Percentiles rank a stretch among this genome's conserved stretches.
These are phyloP conservation scores for Lagocephalus sceleratus DNA, from an alignment of 2,797 vertebrate species.

Conservation along the genomic window DNA sequence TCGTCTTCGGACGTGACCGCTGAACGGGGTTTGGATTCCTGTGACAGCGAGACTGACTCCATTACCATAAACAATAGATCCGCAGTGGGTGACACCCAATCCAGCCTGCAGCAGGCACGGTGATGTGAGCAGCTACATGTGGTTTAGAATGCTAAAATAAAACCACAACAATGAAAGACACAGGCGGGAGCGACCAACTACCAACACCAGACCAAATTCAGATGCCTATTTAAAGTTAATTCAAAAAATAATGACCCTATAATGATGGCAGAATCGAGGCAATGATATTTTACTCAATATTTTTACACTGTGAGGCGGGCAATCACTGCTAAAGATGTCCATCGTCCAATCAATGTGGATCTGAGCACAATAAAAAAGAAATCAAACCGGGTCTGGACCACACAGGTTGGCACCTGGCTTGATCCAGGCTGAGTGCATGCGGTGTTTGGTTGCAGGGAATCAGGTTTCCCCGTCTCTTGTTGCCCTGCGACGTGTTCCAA, in stretches of 20 bases:
- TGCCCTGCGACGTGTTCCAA: too few relatives aligned
- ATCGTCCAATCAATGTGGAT: slow-evolving; percentile 38
- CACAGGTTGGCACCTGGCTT: slow-evolving; percentile 48
- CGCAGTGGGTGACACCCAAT: slow-evolving; percentile 59
- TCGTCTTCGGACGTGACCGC: slow-evolving; percentile 23
- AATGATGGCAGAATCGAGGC: too few relatives aligned
- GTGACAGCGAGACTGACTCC: slow-evolving; percentile 29
- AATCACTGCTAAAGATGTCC: slow-evolving; percentile 61
- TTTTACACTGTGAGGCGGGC: slow-evolving; percentile 2
- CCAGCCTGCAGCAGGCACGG: slow-evolving; percentile 29
- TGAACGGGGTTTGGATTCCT: slow-evolving; percentile 37
- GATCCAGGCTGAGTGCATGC: slow-evolving; percentile 41
- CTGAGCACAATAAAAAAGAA: slow-evolving; percentile 44
- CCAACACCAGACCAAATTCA: too few relatives aligned
- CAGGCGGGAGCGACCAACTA: too few relatives aligned
- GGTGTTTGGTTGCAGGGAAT: slow-evolving; percentile 62
- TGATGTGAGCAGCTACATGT: slow-evolving; percentile 26
- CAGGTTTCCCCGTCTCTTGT: slow-evolving; percentile 31
- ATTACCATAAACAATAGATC: slow-evolving; percentile 56
- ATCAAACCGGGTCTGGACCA: slow-evolving; percentile 36
- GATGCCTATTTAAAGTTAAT: too few relatives aligned
- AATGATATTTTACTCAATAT: background rate
- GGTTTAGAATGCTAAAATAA: slow-evolving; percentile 5
- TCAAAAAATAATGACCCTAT: too few relatives aligned
- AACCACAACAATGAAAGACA: background rate